Conservation (phyloP, 2,113 vertebrate species). For the Eolophus roseicapilla region DNA sequence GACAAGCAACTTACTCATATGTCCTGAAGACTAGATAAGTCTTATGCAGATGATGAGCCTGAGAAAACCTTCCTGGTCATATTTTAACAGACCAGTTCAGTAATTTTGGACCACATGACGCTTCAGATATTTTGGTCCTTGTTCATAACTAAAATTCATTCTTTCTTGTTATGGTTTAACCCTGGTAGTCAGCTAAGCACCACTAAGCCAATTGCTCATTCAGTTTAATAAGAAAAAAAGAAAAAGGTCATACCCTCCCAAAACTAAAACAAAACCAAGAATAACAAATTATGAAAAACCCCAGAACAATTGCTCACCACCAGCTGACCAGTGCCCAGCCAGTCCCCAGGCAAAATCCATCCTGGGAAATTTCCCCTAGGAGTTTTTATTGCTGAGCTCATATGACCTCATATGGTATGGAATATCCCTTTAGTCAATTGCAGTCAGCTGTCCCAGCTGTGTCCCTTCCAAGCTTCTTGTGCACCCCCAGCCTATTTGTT, state of each 20-base stretch:
- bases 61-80: not conserved
- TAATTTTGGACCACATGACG: not conserved
- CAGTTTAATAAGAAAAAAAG: not conserved
- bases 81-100: not conserved
- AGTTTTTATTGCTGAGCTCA: not conserved
- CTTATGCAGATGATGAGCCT: not conserved
- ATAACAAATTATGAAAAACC: not conserved
- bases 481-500: rapidly evolving
- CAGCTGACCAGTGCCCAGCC: not conserved
- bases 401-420: not conserved
- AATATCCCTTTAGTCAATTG: not conserved
- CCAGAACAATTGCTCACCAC: not conserved
- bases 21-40: not conserved
- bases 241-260: not conserved
- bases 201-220: not conserved
- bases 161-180: not conserved
- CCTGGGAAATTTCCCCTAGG: not conserved
- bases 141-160: not conserved
- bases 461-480: not conserved
- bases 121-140: not conserved
- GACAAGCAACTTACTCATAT: not conserved
- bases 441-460: not conserved
- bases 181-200: not conserved
- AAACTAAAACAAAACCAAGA: not conserved
- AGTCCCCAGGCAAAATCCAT: not conserved